Percentiles rank a stretch among this genome's conserved stretches.
Conservation (phyloP, 2,113 vertebrate genomes). For the Hippolais icterina region DNA sequence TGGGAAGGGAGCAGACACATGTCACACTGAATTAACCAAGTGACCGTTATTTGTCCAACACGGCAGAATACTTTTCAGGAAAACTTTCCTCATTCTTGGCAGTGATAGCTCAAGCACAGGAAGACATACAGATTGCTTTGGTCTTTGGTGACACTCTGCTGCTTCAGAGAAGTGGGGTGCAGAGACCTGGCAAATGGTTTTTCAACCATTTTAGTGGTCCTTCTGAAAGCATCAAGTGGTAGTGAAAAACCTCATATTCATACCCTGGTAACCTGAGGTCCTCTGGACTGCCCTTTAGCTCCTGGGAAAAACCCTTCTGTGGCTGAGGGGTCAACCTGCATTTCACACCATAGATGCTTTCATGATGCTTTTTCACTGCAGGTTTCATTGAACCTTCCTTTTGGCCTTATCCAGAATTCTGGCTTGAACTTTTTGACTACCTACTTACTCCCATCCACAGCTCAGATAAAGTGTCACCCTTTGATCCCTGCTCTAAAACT, state of each 20-base stretch:
- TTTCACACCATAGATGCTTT: background rate
- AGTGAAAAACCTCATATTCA: background rate
- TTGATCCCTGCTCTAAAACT: background rate
- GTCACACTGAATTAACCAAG: slow-evolving; percentile 3
- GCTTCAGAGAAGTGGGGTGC: background rate
- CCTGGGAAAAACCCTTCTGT: background rate
- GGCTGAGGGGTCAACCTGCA: background rate
- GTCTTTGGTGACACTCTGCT: background rate
- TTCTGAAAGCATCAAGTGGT: background rate
- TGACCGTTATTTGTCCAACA: background rate
- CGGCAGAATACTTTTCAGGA: background rate
- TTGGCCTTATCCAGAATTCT: background rate
- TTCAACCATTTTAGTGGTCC: background rate
- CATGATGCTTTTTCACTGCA: background rate
- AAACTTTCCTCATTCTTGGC: background rate
- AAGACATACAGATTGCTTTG: background rate
- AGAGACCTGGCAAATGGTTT: background rate
- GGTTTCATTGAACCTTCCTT: background rate
- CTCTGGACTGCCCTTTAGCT: background rate
- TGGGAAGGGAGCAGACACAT: background rate
- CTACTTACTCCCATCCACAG: background rate
- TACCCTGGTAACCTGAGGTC: background rate
- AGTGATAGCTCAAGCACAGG: background rate
- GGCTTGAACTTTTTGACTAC: background rate
- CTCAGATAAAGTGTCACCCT: background rate